Percentiles rank a stretch among this genome's conserved stretches.
Conservation (phyloP, 2,797 vertebrate species). For the Girardinus metallicus region DNA sequence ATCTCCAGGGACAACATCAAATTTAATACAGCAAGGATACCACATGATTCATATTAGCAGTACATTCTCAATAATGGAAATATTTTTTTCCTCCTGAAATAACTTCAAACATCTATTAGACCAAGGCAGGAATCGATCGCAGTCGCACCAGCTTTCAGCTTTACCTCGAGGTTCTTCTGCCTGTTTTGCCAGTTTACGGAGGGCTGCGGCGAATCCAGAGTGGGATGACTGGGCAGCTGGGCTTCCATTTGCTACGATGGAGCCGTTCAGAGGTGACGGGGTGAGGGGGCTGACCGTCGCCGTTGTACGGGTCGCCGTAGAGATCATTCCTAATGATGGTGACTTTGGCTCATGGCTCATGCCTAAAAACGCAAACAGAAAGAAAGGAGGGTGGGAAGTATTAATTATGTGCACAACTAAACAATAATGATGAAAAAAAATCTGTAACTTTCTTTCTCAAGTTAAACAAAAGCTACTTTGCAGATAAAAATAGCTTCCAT, state of each 20-base stretch:
- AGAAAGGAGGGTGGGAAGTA: conserved; percentile 54
- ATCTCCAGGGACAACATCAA: conserved; percentile 58
- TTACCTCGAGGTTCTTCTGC: conserved; percentile 98
- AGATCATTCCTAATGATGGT: conserved; percentile 99
- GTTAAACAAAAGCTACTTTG: conserved; percentile 1
- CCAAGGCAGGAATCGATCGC: not conserved
- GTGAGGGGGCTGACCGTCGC: conserved; percentile 98
- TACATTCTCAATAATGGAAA: not conserved
- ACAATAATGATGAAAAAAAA: conserved; percentile 10
- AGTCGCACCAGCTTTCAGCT: conserved; percentile 14
- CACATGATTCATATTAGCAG: conserved; percentile 55
- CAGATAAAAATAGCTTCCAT: not conserved
- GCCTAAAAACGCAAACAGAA: conserved; percentile 83
- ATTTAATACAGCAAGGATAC: conserved; percentile 64
- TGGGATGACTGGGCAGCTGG: conserved; percentile 92
- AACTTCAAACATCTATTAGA: not conserved
- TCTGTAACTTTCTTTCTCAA: not conserved
- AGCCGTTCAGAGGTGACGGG: conserved; percentile 95
- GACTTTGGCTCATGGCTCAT: conserved; percentile 99
- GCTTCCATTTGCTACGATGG: conserved; percentile 97
- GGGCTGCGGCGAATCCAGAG: conserved; percentile 97
- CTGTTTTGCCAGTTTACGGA: conserved; percentile 99
- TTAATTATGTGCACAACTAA: conserved; percentile 37
- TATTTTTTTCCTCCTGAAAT: not conserved
- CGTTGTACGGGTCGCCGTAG: conserved; percentile 95